phyloP scores from a whole-genome alignment of 2,888 invertebrate genomes.

The Nasonovia ribisnigri region DNA sequence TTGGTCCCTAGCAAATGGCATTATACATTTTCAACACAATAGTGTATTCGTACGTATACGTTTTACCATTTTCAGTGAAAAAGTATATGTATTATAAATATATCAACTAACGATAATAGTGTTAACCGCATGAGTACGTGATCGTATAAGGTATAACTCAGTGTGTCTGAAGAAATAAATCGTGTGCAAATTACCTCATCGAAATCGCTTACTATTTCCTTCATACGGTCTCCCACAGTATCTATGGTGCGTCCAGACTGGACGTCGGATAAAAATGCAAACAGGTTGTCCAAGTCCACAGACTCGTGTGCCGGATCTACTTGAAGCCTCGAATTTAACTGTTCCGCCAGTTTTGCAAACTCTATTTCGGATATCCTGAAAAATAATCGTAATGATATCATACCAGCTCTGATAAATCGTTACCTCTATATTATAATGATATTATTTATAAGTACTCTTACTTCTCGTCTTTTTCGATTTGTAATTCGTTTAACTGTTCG shows the following conservation, averaged over 20 bases:
- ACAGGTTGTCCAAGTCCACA: slow-evolving; percentile 89
- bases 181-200: slow-evolving; percentile 76
- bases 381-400: slow-evolving; percentile 66
- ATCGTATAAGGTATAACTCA: neutral
- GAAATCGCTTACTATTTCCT: slow-evolving; percentile 83
- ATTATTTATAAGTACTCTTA: neutral
- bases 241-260: slow-evolving; percentile 77
- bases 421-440: neutral
- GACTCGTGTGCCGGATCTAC: slow-evolving; percentile 74
- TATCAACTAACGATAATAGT: neutral
- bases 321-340: slow-evolving; percentile 76
- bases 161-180: slow-evolving; percentile 43
- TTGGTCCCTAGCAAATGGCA: neutral
- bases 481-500: slow-evolving; percentile 72
- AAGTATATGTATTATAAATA: neutral
- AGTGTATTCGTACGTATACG: neutral
- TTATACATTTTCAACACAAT: neutral
- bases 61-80: neutral
- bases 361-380: slow-evolving; percentile 76
- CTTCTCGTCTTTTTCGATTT: slow-evolving; percentile 70
- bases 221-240: slow-evolving; percentile 88
- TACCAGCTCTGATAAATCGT: neutral
- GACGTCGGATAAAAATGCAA: slow-evolving; percentile 89
- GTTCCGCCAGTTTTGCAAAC: slow-evolving; percentile 80
- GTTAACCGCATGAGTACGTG: slow-evolving; percentile 32